These are phyloP conservation scores for Pogonocherus hispidulus DNA, from an alignment of 2,888 invertebrate genomes.

Conservation along the genomic window DNA sequence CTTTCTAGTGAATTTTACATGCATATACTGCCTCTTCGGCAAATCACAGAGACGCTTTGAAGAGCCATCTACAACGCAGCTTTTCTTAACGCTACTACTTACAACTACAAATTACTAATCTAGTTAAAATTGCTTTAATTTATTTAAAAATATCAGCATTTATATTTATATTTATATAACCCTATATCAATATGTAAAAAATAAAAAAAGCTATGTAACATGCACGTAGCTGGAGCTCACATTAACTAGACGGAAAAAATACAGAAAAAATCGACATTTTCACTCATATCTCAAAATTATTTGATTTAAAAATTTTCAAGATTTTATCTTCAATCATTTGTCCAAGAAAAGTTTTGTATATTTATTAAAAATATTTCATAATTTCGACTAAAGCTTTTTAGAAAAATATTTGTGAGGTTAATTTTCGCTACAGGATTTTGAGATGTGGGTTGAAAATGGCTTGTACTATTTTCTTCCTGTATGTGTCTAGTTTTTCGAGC, in stretches of 20 bases:
- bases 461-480: not conserved
- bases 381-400: too few relatives aligned
- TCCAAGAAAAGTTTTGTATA: too few relatives aligned
- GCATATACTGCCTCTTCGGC: slow-evolving; percentile 63
- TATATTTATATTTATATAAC: slow-evolving; percentile 55
- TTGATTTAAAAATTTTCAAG: too few relatives aligned
- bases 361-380: too few relatives aligned
- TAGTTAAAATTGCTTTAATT: slow-evolving; percentile 67
- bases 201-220: slow-evolving; percentile 64
- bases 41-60: slow-evolving; percentile 70
- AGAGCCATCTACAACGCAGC: slow-evolving; percentile 67
- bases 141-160: slow-evolving; percentile 67
- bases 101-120: slow-evolving; percentile 56
- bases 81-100: slow-evolving; percentile 56
- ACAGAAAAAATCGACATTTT: slow-evolving; percentile 8
- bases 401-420: too few relatives aligned
- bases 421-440: too few relatives aligned
- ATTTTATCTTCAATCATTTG: too few relatives aligned
- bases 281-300: not conserved
- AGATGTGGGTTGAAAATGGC: too few relatives aligned
- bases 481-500: not conserved
- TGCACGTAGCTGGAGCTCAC: slow-evolving; percentile 38
- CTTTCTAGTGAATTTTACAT: slow-evolving; percentile 61
- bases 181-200: slow-evolving; percentile 56
- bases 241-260: slow-evolving; percentile 25